Conservation (phyloP, 2,797 vertebrate genomes). For the Silurus aristotelis region DNA sequence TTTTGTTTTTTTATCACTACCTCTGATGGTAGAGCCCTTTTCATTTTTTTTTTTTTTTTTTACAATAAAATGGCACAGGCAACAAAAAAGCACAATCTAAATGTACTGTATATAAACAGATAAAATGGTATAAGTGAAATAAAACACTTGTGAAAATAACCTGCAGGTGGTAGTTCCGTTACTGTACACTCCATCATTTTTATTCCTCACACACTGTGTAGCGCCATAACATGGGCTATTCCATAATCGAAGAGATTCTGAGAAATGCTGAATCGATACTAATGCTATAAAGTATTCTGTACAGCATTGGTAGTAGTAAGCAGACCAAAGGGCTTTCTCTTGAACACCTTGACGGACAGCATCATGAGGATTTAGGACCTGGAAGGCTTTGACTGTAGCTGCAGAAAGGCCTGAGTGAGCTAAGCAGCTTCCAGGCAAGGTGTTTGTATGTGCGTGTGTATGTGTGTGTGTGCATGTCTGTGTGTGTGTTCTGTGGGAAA, state of each 20-base stretch:
- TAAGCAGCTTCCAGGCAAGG: conserved; percentile 51
- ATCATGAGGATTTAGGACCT: conserved; percentile 22
- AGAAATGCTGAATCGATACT: conserved; percentile 14
- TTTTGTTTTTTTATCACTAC: background rate
- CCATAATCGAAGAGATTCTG: background rate
- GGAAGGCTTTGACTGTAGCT: conserved; percentile 30
- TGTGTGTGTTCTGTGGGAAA: conserved; percentile 67
- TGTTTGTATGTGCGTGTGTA: conserved; percentile 40
- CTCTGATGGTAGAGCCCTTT: background rate
- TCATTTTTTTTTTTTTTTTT: too few species aligned
- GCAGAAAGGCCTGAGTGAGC: conserved; percentile 43
- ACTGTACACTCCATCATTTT: too few species aligned
- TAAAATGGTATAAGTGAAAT: background rate
- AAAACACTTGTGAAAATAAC: background rate
- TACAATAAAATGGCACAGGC: background rate
- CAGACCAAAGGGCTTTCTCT: conserved; percentile 11
- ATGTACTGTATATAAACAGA: background rate
- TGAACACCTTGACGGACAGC: conserved; percentile 15
- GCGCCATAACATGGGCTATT: background rate
- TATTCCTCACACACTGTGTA: background rate
- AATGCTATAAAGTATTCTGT: background rate
- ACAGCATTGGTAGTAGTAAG: background rate
- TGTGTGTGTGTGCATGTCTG: conserved; percentile 41
- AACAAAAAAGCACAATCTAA: background rate
- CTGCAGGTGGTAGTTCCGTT: background rate